phyloP scores from a whole-genome alignment of 1,140 invertebrate genomes.

The Drosophila asahinai region DNA sequence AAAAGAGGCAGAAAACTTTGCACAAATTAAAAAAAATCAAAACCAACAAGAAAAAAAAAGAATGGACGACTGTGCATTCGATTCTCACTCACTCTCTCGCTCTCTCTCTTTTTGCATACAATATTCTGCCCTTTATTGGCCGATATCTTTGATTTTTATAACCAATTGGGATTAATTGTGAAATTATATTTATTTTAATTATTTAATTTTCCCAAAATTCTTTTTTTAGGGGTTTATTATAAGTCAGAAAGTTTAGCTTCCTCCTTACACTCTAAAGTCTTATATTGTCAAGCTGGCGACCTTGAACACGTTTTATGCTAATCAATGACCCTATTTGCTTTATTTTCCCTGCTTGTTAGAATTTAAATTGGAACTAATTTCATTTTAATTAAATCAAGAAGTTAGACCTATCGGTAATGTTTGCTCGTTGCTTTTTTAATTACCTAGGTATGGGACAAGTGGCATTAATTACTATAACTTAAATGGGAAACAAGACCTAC shows the following conservation, averaged over 20 bases:
- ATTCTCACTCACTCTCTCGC: conserved; percentile 37
- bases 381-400: conserved; percentile 3
- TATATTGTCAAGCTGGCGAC: background rate
- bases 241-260: no score
- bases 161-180: no score
- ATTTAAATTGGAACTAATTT: background rate
- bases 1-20: conserved; percentile 48
- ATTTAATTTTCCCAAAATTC: no score
- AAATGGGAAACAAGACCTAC: background rate
- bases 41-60: conserved; percentile 26
- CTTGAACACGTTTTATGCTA: background rate
- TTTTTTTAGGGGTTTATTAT: no score
- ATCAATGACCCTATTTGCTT: background rate
- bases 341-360: background rate
- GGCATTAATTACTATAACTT: background rate
- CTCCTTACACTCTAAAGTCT: no score
- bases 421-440: background rate
- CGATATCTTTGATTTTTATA: no score
- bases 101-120: conserved; percentile 4
- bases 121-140: background rate
- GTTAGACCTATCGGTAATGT: no score
- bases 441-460: background rate
- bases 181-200: no score
- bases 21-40: conserved; percentile 53
- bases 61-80: conserved; percentile 49